Percentiles rank a stretch among this genome's conserved stretches.
These are phyloP conservation scores for Campylorhamphus procurvoides DNA, from an alignment of 2,113 vertebrate species.

Conservation along the genomic window DNA sequence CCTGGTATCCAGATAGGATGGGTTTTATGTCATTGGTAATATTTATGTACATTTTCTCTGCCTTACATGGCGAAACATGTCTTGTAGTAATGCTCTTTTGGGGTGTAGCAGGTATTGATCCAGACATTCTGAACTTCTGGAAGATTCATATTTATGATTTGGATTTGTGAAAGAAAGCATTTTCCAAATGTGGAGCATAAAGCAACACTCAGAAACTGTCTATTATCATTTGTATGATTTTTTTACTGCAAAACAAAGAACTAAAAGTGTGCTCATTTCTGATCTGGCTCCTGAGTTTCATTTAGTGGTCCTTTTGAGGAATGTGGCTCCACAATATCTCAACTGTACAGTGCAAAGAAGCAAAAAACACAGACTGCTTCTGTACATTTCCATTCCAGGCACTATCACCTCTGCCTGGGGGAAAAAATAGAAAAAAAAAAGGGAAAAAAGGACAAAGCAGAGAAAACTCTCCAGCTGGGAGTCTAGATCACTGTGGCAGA, in stretches of 20 bases:
- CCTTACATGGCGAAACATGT: not conserved
- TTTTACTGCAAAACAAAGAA: not conserved
- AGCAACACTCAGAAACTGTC: not conserved
- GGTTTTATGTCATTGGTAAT: not conserved
- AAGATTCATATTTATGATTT: not conserved
- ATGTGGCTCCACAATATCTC: not conserved
- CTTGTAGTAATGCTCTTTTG: not conserved
- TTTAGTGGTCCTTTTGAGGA: not conserved
- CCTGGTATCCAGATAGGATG: not conserved
- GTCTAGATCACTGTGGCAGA: not conserved
- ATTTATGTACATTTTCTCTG: not conserved
- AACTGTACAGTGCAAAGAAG: not conserved
- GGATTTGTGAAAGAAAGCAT: not conserved
- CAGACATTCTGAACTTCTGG: not conserved
- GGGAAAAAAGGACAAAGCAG: not conserved
- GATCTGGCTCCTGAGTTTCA: not conserved
- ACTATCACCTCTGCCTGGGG: not conserved
- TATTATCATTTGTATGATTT: not conserved
- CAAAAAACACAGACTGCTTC: not conserved
- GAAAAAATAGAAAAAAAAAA: too few species aligned
- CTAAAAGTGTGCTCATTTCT: not conserved
- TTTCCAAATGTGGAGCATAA: not conserved
- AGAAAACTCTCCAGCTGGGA: not conserved
- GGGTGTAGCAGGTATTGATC: not conserved
- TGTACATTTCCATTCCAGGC: not conserved